Evolutionary conservation across 2,888 invertebrate genomes (phyloP), one percentile per base, ranked within the genome.

Genomic region (Amphipoea oculea): DNA sequence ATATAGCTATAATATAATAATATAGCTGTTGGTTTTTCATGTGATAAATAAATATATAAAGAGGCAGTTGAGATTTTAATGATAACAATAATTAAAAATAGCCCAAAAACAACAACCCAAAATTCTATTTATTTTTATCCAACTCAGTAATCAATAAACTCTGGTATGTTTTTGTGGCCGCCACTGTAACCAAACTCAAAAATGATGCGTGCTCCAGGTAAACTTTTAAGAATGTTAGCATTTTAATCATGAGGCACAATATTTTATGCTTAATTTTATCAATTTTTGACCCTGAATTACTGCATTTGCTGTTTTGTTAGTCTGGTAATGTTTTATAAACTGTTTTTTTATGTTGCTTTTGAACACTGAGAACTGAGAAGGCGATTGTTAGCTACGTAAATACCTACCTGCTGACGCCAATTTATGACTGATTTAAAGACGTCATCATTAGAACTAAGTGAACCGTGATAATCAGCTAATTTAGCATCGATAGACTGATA

Each of bases 151-250:
- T 48, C 48, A 20, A 36, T 23, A 36, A 11, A n/a, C 4, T n/a
- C 45, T 67, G 5, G 17, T 65, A 45, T n/a, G 23, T 82, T 68
- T 79, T 84, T 68, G 2, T 72, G 79, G 36, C 72, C 72, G 57
- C 63, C 71, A 84, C 68, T 82, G 63, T 84, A 82, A 40, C 48
- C 3, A 42, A 63, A 57, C 36, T 40, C n/a, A 54, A 66, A 76
- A 69, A 60, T 42, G 0, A 62, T 20, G 7, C 12, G 67, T 17
- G 79, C 68, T 83, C 40, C 71, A 57, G 67, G 48, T 63, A 45
- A 40, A 63, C 9, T 40, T 4, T 6, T 36, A 29, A 5, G 5
- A 67, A 62, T 60, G 6, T 51, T 36, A 12, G 20, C 7, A 69
- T 63, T 65, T 71, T 54, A 54, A 40, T 23, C 66, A 78, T 62